Percentiles rank a stretch among this genome's conserved stretches.
Conservation (phyloP, 2,888 invertebrate species). For the Chymomyza procnemis region DNA sequence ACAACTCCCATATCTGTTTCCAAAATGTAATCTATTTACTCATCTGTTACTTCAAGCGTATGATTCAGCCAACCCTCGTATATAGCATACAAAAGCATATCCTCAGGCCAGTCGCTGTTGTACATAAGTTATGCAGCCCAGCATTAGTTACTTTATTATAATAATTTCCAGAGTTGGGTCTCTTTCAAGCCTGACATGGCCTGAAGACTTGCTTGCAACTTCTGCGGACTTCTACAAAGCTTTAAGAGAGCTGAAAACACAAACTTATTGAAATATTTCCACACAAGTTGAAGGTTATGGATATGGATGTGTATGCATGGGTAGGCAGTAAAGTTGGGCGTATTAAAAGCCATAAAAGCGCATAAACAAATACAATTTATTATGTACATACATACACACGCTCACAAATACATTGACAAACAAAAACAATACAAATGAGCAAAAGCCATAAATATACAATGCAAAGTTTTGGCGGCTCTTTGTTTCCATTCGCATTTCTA, state of each 20-base stretch:
- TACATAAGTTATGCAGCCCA: not conserved
- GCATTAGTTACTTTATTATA: not conserved
- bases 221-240: not conserved
- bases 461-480: slow-evolving; percentile 31
- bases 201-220: not conserved
- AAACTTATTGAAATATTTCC: slow-evolving; percentile 33
- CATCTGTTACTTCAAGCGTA: too few species aligned
- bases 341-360: slow-evolving; percentile 17
- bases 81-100: not conserved
- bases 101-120: not conserved
- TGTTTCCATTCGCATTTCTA: slow-evolving; percentile 14
- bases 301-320: not conserved
- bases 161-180: not conserved
- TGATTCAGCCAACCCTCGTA: too few species aligned
- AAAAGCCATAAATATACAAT: slow-evolving; percentile 60
- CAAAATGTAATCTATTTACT: too few species aligned
- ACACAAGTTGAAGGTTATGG: not conserved
- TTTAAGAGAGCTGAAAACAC: slow-evolving; percentile 22
- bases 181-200: not conserved
- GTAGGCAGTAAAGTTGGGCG: not conserved
- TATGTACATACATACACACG: slow-evolving; percentile 32
- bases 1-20: too few species aligned
- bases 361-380: slow-evolving; percentile 46
- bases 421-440: slow-evolving; percentile 2
- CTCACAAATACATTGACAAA: not conserved